Base-by-base conservation (phyloP, 2,113 vertebrate genomes). In the Ginglymostoma cirratum region DNA sequence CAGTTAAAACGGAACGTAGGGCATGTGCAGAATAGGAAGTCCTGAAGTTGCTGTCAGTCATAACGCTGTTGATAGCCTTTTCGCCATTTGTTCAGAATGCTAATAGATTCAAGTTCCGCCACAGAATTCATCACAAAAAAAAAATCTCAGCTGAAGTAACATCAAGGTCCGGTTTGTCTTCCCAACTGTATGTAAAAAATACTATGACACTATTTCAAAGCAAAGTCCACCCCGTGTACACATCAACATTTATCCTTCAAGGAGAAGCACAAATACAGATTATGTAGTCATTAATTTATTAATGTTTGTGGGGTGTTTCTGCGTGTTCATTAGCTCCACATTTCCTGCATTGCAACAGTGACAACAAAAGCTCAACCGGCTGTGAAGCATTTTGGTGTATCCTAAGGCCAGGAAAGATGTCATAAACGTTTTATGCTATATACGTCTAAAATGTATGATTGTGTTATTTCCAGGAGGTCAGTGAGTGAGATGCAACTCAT, bases 401-500 rank as follows among this genome's bases (percentile, higher is more conserved):
- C 30, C 72, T 34, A 14, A 10, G 72, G 30, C 34, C 30, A 34
- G 34, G 72, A 76, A 76, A 76, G 72, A 34, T 76, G 2, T 12
- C 0, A 76, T 76, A 34, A 34, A 14, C 5, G 1, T 34, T 42
- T 83, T 21, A n/a, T 42, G 55, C 34, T 65, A 0, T 89, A 5
- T 27, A 24, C 55, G 8, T 89, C 45, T 52, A 14, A 87, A 45
- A 10, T 52, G 23, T 10, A 8, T 52, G 21, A 21, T 55, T 89
- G 48, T 52, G 12, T 52, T 89, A 89, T 90, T 93, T 65, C 65
- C 89, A 95, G 94, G 42, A 95, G 94, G 30, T 95, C 94, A 2
- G 94, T 70, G 94, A 95, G 94, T 95, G 94, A 95, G 38, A 6
- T 95, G 24, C 94, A 70, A 27, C 94, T 70, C 23, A 95, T 95